Conservation (phyloP, 2,888 invertebrate genomes). For the Drosophila lacicola region DNA sequence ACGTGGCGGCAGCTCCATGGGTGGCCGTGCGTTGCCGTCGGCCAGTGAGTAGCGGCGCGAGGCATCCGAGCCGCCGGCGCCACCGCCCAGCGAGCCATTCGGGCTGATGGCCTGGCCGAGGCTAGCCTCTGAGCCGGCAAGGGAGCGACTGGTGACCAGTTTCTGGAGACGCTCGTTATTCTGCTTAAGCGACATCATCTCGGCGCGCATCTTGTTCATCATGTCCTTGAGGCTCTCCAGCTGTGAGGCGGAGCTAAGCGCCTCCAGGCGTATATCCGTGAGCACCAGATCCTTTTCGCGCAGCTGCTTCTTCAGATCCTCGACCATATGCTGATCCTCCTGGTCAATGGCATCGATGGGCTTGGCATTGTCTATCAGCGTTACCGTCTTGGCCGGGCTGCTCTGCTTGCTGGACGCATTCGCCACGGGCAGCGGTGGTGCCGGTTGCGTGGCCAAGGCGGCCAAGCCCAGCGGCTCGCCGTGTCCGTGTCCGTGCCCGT, state of each 20-base stretch:
- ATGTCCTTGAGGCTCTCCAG: constrained; percentile 98
- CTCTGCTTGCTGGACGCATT: constrained; percentile 80
- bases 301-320: constrained; percentile 95
- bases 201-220: constrained; percentile 97
- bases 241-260: constrained; percentile 98
- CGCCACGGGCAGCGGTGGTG: constrained; percentile 79
- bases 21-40: constrained; percentile 85
- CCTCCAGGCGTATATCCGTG: constrained; percentile 98
- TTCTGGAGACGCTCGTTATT: constrained; percentile 97
- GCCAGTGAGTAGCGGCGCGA: constrained; percentile 88
- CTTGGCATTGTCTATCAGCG: constrained; percentile 85
- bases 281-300: constrained; percentile 98
- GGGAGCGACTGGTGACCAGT: constrained; percentile 90
- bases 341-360: constrained; percentile 85
- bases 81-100: constrained; percentile 85
- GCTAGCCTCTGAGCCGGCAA: constrained; percentile 88
- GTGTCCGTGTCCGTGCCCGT: constrained; percentile 44
- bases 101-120: constrained; percentile 86
- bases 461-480: constrained; percentile 75
- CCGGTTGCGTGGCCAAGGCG: constrained; percentile 79
- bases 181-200: constrained; percentile 98
- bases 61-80: constrained; percentile 80
- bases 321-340: constrained; percentile 86
- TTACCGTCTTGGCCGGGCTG: constrained; percentile 85
- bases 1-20: constrained; percentile 85